Base-by-base conservation (phyloP, 1,140 invertebrate species). In the Wiebesia pumilae region DNA sequence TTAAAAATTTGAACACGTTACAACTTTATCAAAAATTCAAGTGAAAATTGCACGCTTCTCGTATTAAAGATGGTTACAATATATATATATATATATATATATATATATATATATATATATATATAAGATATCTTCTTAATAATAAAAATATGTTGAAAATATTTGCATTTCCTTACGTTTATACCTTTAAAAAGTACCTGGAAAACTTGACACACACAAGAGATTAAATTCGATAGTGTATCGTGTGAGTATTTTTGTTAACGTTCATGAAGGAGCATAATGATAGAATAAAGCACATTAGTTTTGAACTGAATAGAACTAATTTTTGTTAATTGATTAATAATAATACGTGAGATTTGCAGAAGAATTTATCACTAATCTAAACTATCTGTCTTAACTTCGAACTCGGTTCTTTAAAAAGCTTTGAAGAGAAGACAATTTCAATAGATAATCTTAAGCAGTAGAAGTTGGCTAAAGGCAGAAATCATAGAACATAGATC, bases 181-280 rank as follows among this genome's bases (percentile, higher is more conserved):
- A 24, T 27, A n/a, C 7, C 21, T n/a, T 38, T 43, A 21, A 40
- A n/a, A 35, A 24, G 3, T 9, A 65, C 78, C 54, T 80, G 78
- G 24, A 80, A 78, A 54, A 27, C 21, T 54, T 33, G 19, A 10
- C 24, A n/a, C 14, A 86, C 33, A 47, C 43, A 30, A 47, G 58
- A 81, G 79, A 86, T 77, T 65, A 77, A 86, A 77, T 83, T 87
- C n/a, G 24, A 71, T 40, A 54, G 14, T 33, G 40, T 43, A 78
- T 78, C 40, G 21, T 65, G 54, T 77, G 12, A 71, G 47, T 83
- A 65, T 75, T 75, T 35, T 2, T 27, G 73, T 86, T 83, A 54
- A 83, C 69, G 21, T 83, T 16, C 27, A 73, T 86, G 38, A 82
- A 51, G 54, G 40, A 24, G 51, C 43, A 38, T 2, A 14, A 35